These are phyloP conservation scores for Drosophila sproati DNA, from an alignment of 1,140 invertebrate genomes.

Conservation along the genomic window DNA sequence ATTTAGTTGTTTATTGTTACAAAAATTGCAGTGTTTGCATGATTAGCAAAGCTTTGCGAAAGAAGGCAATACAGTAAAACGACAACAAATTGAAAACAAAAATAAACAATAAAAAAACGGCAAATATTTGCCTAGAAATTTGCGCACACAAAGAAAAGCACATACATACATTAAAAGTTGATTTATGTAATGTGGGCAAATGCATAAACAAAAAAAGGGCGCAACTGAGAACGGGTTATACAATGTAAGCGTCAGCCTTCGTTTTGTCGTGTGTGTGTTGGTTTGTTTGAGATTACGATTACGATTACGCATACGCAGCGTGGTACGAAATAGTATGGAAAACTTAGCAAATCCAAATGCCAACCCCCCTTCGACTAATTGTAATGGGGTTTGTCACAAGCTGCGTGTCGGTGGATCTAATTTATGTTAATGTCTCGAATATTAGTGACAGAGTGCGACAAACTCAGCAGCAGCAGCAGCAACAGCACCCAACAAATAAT, in stretches of 20 bases:
- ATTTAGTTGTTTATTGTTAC: conserved; percentile 73
- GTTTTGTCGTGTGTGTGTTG: background rate
- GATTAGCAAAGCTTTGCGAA: conserved; percentile 44
- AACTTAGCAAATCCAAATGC: conserved; percentile 3
- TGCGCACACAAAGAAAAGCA: conserved; percentile 23
- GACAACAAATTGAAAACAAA: conserved; percentile 26
- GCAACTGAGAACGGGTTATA: conserved; percentile 40
- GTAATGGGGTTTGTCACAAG: conserved; percentile 27
- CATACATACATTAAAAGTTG: conserved; percentile 10
- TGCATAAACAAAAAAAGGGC: conserved; percentile 32
- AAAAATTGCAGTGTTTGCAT: conserved; percentile 47
- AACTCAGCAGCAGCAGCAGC: conserved; percentile 10
- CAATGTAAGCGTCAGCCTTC: conserved; percentile 39
- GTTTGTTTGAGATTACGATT: conserved; percentile 8
- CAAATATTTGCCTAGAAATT: conserved; percentile 59
- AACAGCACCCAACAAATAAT: conserved; percentile 13
- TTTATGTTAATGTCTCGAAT: conserved; percentile 41
- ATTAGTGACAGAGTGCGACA: conserved; percentile 41
- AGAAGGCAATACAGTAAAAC: conserved; percentile 28
- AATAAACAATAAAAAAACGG: conserved; percentile 30
- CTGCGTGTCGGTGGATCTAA: conserved; percentile 25
- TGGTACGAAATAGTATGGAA: conserved; percentile 23
- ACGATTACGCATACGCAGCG: conserved; percentile 40
- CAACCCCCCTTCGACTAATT: conserved; percentile 40
- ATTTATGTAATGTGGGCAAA: conserved; percentile 41